Conservation (phyloP, 2,797 vertebrate species). For the Kryptopterus vitreolus region DNA sequence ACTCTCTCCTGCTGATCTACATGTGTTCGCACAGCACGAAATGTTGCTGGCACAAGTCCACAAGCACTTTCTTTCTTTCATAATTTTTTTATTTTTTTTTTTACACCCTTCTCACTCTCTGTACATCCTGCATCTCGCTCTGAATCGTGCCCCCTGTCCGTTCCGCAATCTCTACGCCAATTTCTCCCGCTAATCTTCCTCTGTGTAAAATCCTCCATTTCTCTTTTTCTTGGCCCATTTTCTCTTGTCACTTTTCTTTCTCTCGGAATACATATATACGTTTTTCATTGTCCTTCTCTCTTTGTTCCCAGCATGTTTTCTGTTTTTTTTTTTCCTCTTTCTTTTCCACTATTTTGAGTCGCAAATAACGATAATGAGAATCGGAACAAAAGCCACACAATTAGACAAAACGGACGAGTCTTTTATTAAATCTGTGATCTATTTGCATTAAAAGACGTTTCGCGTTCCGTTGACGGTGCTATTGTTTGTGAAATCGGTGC, state of each 20-base stretch:
- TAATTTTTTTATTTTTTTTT: conserved; percentile 21
- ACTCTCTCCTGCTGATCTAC: conserved; percentile 78
- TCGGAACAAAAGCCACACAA: not conserved
- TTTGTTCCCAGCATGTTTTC: conserved; percentile 63
- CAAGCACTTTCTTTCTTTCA: conserved; percentile 21
- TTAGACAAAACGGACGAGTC: not conserved
- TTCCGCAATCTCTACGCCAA: conserved; percentile 55
- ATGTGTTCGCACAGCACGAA: conserved; percentile 81
- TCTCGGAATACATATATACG: conserved; percentile 38
- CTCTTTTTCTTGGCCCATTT: conserved; percentile 45
- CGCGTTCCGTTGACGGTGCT: too few species aligned
- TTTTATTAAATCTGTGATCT: not conserved
- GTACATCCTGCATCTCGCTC: conserved; percentile 31
- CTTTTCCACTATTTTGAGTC: conserved; percentile 7
- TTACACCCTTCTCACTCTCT: conserved; percentile 10
- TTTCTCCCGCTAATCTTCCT: conserved; percentile 54
- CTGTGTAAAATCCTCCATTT: conserved; percentile 48
- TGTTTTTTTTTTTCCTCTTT: conserved; percentile 44
- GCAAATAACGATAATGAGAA: not conserved
- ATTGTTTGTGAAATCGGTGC: not conserved
- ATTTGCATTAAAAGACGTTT: too few species aligned
- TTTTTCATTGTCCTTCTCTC: conserved; percentile 7
- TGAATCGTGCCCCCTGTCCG: conserved; percentile 40
- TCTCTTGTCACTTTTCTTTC: conserved; percentile 54
- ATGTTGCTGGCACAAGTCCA: conserved; percentile 60